Conservation (phyloP, 2,113 vertebrate genomes). For the Lepus americanus region DNA sequence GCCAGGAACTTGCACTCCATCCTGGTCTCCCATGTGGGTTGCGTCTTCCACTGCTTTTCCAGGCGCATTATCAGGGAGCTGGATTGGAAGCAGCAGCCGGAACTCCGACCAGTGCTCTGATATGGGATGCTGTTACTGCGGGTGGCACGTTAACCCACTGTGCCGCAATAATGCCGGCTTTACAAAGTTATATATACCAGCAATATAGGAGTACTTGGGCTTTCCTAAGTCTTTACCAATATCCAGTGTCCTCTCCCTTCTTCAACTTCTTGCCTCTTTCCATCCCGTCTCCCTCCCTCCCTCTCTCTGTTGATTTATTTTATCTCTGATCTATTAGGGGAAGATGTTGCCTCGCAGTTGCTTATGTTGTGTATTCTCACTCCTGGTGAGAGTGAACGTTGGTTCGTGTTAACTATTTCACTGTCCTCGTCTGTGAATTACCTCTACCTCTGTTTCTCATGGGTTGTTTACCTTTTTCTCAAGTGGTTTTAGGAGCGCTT, state of each 20-base stretch:
- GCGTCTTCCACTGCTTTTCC: no score
- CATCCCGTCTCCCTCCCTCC: background rate
- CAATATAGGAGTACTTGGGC: background rate
- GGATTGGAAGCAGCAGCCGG: no score
- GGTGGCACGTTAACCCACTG: no score
- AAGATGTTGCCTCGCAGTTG: background rate
- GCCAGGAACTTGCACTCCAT: no score
- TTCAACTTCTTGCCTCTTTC: background rate
- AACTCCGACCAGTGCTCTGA: no score
- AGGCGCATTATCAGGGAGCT: no score
- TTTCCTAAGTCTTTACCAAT: background rate
- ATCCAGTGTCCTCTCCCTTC: background rate
- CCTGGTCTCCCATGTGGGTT: no score
- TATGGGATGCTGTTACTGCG: no score
- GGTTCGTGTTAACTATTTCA: background rate
- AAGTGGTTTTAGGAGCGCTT: background rate
- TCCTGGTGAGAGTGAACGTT: background rate
- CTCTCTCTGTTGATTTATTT: background rate
- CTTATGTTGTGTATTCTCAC: background rate
- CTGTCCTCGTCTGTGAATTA: constrained; percentile 29
- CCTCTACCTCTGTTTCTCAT: background rate
- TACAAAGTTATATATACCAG: background rate
- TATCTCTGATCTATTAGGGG: background rate
- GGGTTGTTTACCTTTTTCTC: constrained; percentile 43
- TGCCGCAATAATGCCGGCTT: no score